Conservation (phyloP, 2,113 vertebrate genomes). For the Fulmarus glacialis region DNA sequence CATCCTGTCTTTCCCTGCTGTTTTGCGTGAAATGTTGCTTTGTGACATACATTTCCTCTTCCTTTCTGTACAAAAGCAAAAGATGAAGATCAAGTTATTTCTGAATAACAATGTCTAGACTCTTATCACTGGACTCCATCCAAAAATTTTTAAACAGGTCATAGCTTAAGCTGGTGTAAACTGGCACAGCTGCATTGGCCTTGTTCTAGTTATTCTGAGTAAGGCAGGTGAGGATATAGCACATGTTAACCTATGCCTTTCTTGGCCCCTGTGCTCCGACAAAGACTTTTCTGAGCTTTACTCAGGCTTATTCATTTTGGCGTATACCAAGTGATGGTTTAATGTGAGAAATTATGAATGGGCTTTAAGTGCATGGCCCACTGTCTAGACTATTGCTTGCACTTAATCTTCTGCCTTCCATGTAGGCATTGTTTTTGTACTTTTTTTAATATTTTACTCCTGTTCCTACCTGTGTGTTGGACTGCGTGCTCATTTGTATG, state of each 20-base stretch:
- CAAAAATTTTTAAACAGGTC: constrained; percentile 39
- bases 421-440: background rate
- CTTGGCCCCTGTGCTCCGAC: background rate
- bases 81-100: constrained; percentile 54
- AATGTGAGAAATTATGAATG: constrained; percentile 16
- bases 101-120: constrained; percentile 57
- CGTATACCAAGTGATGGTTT: background rate
- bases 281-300: background rate
- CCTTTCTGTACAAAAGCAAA: constrained; percentile 34
- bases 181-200: constrained; percentile 3
- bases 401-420: background rate
- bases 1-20: constrained; percentile 46
- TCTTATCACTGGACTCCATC: background rate
- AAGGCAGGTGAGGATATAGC: constrained; percentile 11
- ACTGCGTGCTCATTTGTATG: background rate
- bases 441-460: background rate
- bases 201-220: constrained; percentile 33
- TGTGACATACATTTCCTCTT: constrained; percentile 57
- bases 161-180: background rate
- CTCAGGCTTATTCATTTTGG: background rate
- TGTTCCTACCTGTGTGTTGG: background rate
- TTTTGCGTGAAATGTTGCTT: constrained; percentile 33
- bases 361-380: background rate
- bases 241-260: background rate
- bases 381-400: background rate